Conservation (phyloP, 2,113 vertebrate genomes). For the Gnathonemus longibarbis region DNA sequence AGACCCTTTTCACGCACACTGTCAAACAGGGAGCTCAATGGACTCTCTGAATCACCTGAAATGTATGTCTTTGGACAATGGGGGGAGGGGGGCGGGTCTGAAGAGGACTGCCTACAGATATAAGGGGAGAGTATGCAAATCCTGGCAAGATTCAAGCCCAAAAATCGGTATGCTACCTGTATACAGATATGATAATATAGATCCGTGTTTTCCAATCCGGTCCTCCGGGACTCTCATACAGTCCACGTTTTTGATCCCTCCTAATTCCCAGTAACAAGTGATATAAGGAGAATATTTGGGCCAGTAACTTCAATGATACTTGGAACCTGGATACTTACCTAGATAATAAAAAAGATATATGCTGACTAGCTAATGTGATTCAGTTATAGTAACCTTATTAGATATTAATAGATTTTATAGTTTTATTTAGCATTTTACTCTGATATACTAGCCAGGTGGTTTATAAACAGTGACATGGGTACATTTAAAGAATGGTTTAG, state of each 20-base stretch:
- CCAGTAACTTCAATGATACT: background rate
- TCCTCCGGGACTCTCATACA: background rate
- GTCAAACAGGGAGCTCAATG: background rate
- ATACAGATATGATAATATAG: background rate
- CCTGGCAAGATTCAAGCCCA: background rate
- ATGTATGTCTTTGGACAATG: background rate
- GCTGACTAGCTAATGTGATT: background rate
- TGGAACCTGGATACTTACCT: background rate
- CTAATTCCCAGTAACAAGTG: background rate
- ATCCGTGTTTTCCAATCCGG: background rate
- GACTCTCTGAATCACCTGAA: background rate
- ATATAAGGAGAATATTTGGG: background rate
- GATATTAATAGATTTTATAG: background rate
- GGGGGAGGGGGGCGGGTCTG: background rate
- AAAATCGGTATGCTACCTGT: background rate
- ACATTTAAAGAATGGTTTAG: background rate
- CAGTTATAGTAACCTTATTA: background rate
- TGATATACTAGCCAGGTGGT: background rate
- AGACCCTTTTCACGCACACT: background rate
- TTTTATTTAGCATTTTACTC: background rate
- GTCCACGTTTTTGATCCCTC: background rate
- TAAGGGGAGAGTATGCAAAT: background rate
- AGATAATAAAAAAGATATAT: background rate
- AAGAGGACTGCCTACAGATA: background rate
- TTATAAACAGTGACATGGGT: background rate